Conservation (phyloP, 2,113 vertebrate species). For the Trochalopteron elliotii region DNA sequence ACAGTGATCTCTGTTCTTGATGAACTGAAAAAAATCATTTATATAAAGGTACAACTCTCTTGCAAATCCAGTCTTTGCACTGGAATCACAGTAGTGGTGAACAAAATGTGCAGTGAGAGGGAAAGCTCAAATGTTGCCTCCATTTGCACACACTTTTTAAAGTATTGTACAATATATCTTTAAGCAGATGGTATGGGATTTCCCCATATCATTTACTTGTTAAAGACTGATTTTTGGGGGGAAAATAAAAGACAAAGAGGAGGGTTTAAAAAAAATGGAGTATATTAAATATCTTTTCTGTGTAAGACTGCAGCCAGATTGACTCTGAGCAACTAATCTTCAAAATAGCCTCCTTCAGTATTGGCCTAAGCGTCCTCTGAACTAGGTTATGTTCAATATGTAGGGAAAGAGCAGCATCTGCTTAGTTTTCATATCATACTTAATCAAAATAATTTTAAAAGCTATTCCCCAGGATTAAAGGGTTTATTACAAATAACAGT, state of each 20-base stretch:
- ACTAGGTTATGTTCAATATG: not conserved
- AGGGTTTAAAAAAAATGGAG: not conserved
- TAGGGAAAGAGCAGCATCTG: not conserved
- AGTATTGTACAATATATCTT: not conserved
- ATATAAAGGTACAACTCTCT: not conserved
- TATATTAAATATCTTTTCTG: not conserved
- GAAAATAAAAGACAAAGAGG: not conserved
- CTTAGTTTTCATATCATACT: not conserved
- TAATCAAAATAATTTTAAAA: not conserved
- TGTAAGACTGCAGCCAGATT: not conserved
- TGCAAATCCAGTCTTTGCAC: not conserved
- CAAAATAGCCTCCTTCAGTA: not conserved
- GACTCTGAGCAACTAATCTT: conserved; percentile 16
- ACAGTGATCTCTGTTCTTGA: not conserved
- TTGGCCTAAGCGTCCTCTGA: not conserved
- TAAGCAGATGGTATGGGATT: not conserved
- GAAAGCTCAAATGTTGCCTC: not conserved
- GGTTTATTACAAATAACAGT: not conserved
- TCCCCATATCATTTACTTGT: not conserved
- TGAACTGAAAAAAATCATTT: not conserved
- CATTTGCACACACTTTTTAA: not conserved
- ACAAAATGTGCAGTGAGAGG: not conserved
- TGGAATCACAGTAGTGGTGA: not conserved
- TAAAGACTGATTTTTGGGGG: not conserved
- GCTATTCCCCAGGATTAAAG: not conserved